phyloP scores from a whole-genome alignment of 1,140 invertebrate genomes.

The Pseudoatta argentina region DNA sequence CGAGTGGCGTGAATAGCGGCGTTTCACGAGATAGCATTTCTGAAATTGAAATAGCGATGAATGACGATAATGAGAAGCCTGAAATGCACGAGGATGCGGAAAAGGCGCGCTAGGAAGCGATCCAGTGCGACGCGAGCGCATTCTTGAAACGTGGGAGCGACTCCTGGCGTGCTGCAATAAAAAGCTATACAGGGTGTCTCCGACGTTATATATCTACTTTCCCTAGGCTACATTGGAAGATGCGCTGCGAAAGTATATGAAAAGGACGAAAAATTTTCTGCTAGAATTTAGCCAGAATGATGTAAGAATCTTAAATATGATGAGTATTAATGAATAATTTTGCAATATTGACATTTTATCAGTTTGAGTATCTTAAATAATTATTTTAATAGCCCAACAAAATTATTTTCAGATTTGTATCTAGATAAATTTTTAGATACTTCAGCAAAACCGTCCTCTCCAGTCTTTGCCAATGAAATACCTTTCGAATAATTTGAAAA shows the following conservation, averaged over 20 bases:
- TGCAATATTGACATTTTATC: too few relatives aligned
- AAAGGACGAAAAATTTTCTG: too few relatives aligned
- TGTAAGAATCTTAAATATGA: too few relatives aligned
- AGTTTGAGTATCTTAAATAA: too few relatives aligned
- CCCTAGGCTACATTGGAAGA: not conserved
- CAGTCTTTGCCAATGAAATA: not conserved
- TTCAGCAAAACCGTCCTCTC: too few relatives aligned
- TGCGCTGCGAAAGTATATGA: too few relatives aligned
- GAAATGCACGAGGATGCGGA: slow-evolving; percentile 40
- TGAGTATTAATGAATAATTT: too few relatives aligned
- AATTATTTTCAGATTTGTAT: too few relatives aligned
- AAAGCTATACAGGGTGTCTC: slow-evolving; percentile 29
- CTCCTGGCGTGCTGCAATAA: slow-evolving; percentile 17
- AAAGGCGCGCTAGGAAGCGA: slow-evolving; percentile 55
- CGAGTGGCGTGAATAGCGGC: too few relatives aligned
- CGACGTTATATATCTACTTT: slow-evolving; percentile 4
- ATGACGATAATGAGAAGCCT: slow-evolving; percentile 6
- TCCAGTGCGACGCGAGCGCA: slow-evolving; percentile 32
- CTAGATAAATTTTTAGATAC: too few relatives aligned
- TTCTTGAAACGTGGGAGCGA: slow-evolving; percentile 58
- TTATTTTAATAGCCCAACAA: too few relatives aligned
- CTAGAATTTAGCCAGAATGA: too few relatives aligned
- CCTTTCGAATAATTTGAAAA: not conserved
- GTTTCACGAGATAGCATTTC: not conserved
- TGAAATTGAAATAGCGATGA: slow-evolving; percentile 9